These are phyloP conservation scores for Epicampocera succincta DNA, from an alignment of 2,888 invertebrate species.

Conservation along the genomic window DNA sequence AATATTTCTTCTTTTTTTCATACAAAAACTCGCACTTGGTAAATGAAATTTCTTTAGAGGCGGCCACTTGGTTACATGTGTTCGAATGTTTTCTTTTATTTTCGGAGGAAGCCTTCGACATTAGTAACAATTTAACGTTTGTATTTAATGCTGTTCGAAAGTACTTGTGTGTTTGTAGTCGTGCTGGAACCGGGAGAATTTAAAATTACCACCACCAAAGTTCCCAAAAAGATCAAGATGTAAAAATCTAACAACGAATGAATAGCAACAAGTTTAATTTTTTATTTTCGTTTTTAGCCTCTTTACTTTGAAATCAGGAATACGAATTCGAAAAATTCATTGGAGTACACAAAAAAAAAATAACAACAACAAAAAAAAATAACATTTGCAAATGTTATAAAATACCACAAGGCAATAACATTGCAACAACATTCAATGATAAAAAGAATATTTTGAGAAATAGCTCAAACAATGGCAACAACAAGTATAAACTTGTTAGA, in stretches of 20 bases:
- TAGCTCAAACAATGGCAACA: background rate
- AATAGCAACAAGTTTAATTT: slow-evolving; percentile 33
- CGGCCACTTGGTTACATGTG: slow-evolving; percentile 48
- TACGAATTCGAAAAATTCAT: slow-evolving; percentile 57
- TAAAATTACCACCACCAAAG: slow-evolving; percentile 61
- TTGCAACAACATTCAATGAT: slow-evolving; percentile 17
- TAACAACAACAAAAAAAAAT: background rate
- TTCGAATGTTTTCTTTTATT: slow-evolving; percentile 1
- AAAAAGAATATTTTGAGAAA: slow-evolving; percentile 33
- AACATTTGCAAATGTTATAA: slow-evolving; percentile 46
- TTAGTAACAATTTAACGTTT: slow-evolving; percentile 62
- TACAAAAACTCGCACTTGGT: slow-evolving; percentile 5
- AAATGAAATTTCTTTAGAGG: slow-evolving; percentile 34
- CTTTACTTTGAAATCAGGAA: slow-evolving; percentile 33
- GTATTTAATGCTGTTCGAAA: slow-evolving; percentile 26
- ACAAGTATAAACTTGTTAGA: slow-evolving; percentile 29
- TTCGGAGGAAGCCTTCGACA: slow-evolving; percentile 58
- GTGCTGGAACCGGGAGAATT: slow-evolving; percentile 7
- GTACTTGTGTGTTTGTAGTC: slow-evolving; percentile 1
- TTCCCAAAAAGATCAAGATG: slow-evolving; percentile 57
- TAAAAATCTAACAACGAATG: slow-evolving; percentile 28
- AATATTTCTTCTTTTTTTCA: slow-evolving; percentile 23
- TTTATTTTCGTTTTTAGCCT: background rate
- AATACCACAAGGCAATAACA: slow-evolving; percentile 42
- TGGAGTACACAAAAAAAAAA: background rate